Base-by-base conservation (phyloP, 2,888 invertebrate genomes). In the Epirrita christyi region DNA sequence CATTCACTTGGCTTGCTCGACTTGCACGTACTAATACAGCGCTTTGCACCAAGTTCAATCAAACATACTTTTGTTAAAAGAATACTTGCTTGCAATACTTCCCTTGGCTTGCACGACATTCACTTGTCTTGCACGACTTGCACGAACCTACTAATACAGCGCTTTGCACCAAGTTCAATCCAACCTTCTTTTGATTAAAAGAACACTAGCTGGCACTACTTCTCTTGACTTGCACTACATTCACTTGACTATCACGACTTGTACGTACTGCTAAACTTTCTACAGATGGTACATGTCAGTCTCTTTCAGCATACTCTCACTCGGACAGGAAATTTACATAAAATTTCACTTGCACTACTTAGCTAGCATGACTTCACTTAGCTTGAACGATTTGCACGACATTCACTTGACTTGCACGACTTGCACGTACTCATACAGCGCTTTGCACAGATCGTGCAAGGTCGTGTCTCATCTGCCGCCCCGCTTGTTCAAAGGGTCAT, bases 361-460 rank as follows among this genome's bases (percentile, higher is more conserved):
- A 6, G 14, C 27, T 27, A 10, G 42, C 10, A 27, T n/a, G 11
- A 13, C 29, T 34, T 36, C 29, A 34, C 38, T 34, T 6, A 36
- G 27, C 42, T 43, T 50, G 36, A 40, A 41, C 40, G 41, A 38
- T 14, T 13, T 14, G 38, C 14, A n/a, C 38, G 6, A 6, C 15
- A 34, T 43, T 59, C 55, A 58, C 45, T 58, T 58, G 21, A 13
- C 54, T 55, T 55, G 59, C 45, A 54, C 54, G 54, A 60, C 61
- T 63, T 72, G 77, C 48, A 72, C 78, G 74, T 85, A 81, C 59
- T 85, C 78, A 72, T 76, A 90, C n/a, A 92, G 70, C 55, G 88
- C 91, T 67, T 88, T 87, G 88, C 91, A 91, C 85, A 91, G 78
- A 59, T 90, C 91, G 88, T 86, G 85, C 85, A 82, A 58, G n/a